phyloP scores from a whole-genome alignment of 2,888 invertebrate species.

The Agrochola lychnidis region DNA sequence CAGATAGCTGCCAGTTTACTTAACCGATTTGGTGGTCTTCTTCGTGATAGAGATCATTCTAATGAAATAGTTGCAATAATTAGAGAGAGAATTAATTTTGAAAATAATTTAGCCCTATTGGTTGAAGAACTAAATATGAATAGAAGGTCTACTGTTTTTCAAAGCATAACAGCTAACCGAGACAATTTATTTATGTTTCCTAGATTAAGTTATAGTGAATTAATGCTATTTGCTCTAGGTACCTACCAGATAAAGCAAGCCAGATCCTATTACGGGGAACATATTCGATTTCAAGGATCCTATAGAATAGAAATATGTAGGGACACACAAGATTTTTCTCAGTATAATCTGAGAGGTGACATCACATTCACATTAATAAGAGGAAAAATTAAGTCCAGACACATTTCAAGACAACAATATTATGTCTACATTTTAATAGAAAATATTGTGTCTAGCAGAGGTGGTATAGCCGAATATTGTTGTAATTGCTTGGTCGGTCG shows the following conservation, averaged over 20 bases:
- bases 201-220: constrained; percentile 19
- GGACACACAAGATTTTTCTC: constrained; percentile 19
- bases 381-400: constrained; percentile 2
- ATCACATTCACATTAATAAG: too few species aligned
- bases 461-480: too few species aligned
- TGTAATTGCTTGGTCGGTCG: too few species aligned
- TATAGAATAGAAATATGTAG: constrained; percentile 21
- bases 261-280: constrained; percentile 15
- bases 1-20: constrained; percentile 25
- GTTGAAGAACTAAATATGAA: constrained; percentile 20
- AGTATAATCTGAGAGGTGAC: neutral
- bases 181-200: constrained; percentile 28
- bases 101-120: too few species aligned
- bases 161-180: constrained; percentile 15
- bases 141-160: constrained; percentile 12
- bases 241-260: constrained; percentile 21
- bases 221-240: constrained; percentile 27
- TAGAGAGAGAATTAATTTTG: constrained; percentile 10
- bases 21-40: constrained; percentile 7
- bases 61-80: constrained; percentile 15
- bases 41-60: constrained; percentile 9
- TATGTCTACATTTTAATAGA: too few species aligned
- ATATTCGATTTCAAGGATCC: constrained; percentile 26
- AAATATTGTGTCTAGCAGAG: too few species aligned
- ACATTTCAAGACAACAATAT: constrained; percentile 7